Base-by-base conservation (phyloP, 2,888 invertebrate species). In the Apomyelois bistriatella region DNA sequence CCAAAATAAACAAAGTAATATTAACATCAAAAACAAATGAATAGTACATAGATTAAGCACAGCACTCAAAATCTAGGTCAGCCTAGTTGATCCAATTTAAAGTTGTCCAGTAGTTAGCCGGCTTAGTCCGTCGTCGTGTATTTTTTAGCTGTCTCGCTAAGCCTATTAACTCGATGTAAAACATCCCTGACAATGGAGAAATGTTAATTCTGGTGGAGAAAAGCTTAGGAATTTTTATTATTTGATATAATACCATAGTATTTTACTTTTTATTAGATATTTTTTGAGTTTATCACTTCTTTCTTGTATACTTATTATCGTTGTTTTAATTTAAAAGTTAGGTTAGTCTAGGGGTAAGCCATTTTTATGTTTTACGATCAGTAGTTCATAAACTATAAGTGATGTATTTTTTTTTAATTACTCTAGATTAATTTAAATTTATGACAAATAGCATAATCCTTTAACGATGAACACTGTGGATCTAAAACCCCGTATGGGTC, bases 21-120 rank as follows among this genome's bases (percentile, higher is more conserved):
- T 59, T 58, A 22, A 62, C 58, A 64, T n/a, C 36, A 38, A 13
- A 13, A 22, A 5, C 22, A 22, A 5, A 22, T 22, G 22, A 22
- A 32, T 32, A 46, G 30, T 6, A 10, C 40, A 10, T 16, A 10
- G 40, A 40, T 40, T 40, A 15, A n/a, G n/a, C n/a, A 40, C 43
- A 43, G 28, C 43, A 28, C 6, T 43, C 43, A 13, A 43, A 43
- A n/a, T 43, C 43, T 30, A 13, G 43, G 28, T 28, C 43, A 43
- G 43, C 2, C 43, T 42, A 28, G 43, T 30, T 43, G 30, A 43
- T 43, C 43, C 43, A 43, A 43, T 43, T 41, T 43, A 43, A 43
- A 43, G 28, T 43, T 43, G 43, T 28, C 28, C 43, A 28, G 28
- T 30, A 43, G 43, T 43, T 30, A 43, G 43, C 43, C 43, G 43